These are phyloP conservation scores for Mnemiopsis leidyi DNA, from an alignment of 37 sponge, comb jelly and placozoan genomes.

Conservation along the genomic window DNA sequence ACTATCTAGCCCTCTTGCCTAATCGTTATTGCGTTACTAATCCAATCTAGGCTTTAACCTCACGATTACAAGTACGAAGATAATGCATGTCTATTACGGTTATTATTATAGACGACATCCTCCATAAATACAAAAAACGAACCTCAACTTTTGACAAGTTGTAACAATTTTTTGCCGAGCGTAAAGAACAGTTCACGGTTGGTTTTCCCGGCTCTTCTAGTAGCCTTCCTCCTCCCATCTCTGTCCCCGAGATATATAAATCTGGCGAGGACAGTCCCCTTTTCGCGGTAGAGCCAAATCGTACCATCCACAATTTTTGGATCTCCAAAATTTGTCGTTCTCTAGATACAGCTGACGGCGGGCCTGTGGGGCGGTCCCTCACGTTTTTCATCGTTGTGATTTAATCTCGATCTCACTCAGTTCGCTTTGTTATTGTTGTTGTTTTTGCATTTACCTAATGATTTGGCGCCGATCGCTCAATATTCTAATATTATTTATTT, in stretches of 20 bases:
- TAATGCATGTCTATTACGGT: background rate
- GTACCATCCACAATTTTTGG: too few species aligned
- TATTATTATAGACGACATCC: background rate
- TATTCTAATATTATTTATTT: too few species aligned
- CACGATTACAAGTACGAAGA: background rate
- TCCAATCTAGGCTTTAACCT: background rate
- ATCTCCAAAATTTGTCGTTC: background rate
- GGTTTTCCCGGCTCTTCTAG: background rate
- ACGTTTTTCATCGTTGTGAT: background rate
- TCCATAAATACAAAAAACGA: background rate
- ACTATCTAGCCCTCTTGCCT: background rate
- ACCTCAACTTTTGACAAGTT: background rate
- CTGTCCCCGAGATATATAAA: background rate
- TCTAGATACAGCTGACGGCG: background rate
- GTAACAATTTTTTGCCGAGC: background rate
- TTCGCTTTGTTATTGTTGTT: background rate
- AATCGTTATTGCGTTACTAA: background rate
- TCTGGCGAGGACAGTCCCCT: background rate
- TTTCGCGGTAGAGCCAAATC: background rate
- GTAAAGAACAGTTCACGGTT: background rate
- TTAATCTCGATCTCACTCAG: background rate
- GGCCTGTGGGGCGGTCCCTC: background rate
- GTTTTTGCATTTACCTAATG: background rate
- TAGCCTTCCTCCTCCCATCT: background rate
- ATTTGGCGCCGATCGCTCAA: background rate